These are phyloP conservation scores for Cataglyphis livida DNA, from an alignment of 2,888 invertebrate genomes.

Conservation along the genomic window DNA sequence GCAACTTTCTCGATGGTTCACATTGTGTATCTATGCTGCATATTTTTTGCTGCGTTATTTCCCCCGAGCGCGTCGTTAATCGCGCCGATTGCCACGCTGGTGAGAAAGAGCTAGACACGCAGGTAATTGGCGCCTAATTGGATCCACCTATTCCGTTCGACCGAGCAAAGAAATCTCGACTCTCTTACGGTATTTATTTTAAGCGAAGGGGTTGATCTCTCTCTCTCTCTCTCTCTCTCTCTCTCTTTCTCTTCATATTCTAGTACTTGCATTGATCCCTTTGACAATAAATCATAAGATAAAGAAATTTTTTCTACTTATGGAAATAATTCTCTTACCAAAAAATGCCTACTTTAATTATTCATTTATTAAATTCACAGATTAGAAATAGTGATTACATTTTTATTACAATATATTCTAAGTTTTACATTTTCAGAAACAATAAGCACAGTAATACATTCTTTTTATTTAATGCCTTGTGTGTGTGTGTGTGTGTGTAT, in stretches of 20 bases:
- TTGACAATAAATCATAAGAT: background rate
- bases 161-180: conserved; percentile 63
- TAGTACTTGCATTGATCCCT: conserved; percentile 22
- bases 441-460: background rate
- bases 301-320: background rate
- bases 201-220: conserved; percentile 40
- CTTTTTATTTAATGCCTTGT: background rate
- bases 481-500: background rate
- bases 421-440: background rate
- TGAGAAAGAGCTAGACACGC: conserved; percentile 77
- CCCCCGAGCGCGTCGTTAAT: conserved; percentile 33
- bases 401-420: background rate
- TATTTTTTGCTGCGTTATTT: conserved; percentile 32
- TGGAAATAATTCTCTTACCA: background rate
- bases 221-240: conserved; percentile 14
- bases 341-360: background rate
- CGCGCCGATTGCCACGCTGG: conserved; percentile 50
- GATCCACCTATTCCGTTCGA: conserved; percentile 75
- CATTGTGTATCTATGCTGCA: conserved; percentile 16
- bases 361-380: background rate
- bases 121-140: conserved; percentile 79
- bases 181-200: conserved; percentile 61
- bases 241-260: background rate
- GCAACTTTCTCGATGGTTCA: conserved; percentile 44
- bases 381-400: background rate